Conservation (phyloP, 1,140 invertebrate genomes). For the Drosophila pruinosa region DNA sequence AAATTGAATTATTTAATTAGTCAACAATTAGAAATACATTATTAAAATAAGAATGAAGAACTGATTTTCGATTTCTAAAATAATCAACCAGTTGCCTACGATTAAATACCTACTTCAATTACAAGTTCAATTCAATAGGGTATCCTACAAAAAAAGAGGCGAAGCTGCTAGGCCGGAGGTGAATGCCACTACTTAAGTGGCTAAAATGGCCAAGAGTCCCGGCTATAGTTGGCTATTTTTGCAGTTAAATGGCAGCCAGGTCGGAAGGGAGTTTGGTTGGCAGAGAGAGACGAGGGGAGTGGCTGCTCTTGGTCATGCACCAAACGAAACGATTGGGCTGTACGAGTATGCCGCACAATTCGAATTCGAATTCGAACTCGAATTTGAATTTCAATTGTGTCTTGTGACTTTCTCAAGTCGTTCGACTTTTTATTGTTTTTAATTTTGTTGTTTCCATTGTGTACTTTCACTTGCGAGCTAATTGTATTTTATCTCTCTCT, state of each 20-base stretch:
- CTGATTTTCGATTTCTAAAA: no score
- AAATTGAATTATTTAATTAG: no score
- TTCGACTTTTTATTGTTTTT: constrained; percentile 45
- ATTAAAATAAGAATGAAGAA: no score
- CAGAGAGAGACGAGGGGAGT: neutral
- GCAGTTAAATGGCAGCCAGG: constrained; percentile 15
- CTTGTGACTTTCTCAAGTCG: constrained; percentile 65
- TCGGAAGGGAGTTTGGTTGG: neutral
- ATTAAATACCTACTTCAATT: neutral
- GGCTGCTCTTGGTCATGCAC: constrained; percentile 7
- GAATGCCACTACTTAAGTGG: constrained; percentile 70
- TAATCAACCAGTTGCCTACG: no score
- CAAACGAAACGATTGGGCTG: constrained; percentile 21
- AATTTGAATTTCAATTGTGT: constrained; percentile 55
- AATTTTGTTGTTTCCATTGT: constrained; percentile 5
- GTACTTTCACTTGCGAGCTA: constrained; percentile 66
- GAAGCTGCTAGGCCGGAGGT: constrained; percentile 47
- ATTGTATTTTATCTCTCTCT: constrained; percentile 7
- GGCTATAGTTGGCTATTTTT: constrained; percentile 24
- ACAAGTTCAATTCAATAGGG: neutral
- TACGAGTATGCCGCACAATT: constrained; percentile 30
- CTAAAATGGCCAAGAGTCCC: constrained; percentile 57
- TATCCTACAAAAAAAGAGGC: constrained; percentile 15
- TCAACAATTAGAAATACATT: no score
- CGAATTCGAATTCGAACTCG: constrained; percentile 22